phyloP scores from a whole-genome alignment of 2,113 vertebrate species.

The Todiramphus chloris region DNA sequence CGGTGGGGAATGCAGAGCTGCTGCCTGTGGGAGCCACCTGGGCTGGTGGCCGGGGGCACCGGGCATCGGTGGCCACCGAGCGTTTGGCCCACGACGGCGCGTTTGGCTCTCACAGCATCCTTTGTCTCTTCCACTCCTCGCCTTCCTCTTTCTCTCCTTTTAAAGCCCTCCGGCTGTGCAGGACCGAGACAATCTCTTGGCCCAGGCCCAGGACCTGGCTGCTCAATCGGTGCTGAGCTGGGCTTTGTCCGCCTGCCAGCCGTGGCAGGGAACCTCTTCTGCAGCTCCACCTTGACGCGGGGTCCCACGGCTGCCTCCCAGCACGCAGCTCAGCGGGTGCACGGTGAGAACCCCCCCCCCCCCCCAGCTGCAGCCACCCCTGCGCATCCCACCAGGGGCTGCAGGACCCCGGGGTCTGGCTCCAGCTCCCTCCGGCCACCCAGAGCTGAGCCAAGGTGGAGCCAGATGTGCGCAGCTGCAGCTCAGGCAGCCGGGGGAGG shows the following conservation, averaged over 20 bases:
- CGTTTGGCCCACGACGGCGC: rapidly evolving
- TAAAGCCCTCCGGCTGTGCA: conserved; percentile 11
- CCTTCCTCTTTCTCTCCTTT: conserved; percentile 27
- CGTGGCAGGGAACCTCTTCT: neutral
- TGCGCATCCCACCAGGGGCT: neutral
- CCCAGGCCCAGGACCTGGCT: neutral
- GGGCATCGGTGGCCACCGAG: neutral
- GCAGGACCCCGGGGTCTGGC: neutral
- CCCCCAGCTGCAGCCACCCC: neutral
- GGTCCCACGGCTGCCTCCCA: rapidly evolving
- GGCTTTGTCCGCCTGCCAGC: neutral
- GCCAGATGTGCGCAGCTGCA: neutral
- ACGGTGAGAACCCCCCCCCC: rapidly evolving
- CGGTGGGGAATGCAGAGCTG: rapidly evolving
- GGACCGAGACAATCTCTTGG: neutral
- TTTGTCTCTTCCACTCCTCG: neutral
- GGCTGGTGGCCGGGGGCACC: rapidly evolving
- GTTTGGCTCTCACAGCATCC: neutral
- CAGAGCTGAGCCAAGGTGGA: neutral
- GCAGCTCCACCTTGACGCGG: rapidly evolving
- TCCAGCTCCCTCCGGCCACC: neutral
- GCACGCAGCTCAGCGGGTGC: rapidly evolving
- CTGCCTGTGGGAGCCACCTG: rapidly evolving
- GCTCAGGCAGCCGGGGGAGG: neutral
- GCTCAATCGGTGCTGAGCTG: neutral